Evolutionary conservation across 1,140 invertebrate genomes (phyloP).

Genomic region (Andricus grossulariae): DNA sequence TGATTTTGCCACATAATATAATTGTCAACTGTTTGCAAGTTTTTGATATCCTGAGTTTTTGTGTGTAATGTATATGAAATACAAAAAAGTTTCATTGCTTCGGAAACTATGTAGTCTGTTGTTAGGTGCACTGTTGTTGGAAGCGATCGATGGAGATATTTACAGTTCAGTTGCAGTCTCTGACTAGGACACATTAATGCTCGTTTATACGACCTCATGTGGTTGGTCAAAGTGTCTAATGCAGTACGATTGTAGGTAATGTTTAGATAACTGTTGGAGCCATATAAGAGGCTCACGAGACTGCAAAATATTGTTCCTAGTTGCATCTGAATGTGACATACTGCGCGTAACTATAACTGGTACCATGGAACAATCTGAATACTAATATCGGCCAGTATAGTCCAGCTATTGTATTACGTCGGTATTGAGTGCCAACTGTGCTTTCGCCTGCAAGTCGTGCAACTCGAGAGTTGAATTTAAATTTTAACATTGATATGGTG

Average conservation of each 20-base stretch:
- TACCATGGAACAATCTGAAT: constrained; percentile 64
- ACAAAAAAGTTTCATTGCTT: no score
- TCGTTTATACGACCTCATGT: neutral
- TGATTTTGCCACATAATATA: no score
- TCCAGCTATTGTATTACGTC: constrained; percentile 41
- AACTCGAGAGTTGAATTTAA: neutral
- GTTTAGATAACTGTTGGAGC: neutral
- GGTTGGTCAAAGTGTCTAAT: neutral
- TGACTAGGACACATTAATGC: neutral
- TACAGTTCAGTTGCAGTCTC: no score
- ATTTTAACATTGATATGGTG: constrained; percentile 4
- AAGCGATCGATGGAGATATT: no score
- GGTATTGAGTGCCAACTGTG: constrained; percentile 55
- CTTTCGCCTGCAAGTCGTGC: neutral
- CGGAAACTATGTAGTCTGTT: no score
- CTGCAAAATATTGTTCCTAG: constrained; percentile 50
- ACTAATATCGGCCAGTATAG: constrained; percentile 58
- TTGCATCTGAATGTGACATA: constrained; percentile 43
- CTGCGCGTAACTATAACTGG: constrained; percentile 64
- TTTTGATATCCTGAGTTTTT: no score
- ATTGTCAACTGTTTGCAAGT: no score
- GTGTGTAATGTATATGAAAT: no score
- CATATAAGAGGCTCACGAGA: neutral
- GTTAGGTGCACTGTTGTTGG: no score
- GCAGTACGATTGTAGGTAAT: neutral